Evolutionary conservation across 2,888 invertebrate genomes (phyloP), one percentile per base, ranked within the genome.

Genomic region (Enoplolaimus lenunculus): DNA sequence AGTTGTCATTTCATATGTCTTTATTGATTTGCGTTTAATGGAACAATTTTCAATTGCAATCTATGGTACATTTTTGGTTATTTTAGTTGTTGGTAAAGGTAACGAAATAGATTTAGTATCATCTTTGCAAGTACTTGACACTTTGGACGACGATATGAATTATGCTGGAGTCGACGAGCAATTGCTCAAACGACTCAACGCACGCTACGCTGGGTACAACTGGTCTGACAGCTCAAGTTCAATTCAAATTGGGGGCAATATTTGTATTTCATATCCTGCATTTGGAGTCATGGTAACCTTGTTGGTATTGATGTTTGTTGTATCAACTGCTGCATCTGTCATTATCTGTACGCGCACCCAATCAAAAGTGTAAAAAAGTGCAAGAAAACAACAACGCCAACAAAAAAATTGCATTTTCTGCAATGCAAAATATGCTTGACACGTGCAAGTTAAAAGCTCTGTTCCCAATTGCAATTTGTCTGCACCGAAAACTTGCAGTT

Each of bases 121-220:
- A 2, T 70, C 69, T 3, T 67, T 74, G 45, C 72, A 73, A 70
- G 72, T 74, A 68, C 68, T 74, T 64, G 74, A 74, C 70, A 73
- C 71, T 21, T 68, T 74, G 60, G 73, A 70, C 31, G 70, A 70
- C 35, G 70, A 70, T 21, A 13, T 34, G 3, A 31, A 34, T 21
- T 31, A 16, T 3, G 33, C 33, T 2, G 67, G 67, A 2, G 33
- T 34, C n/a, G n/a, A 21, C 34, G 33, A 21, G n/a, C 33, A 66
- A 31, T 34, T 66, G 29, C 67, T 66, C 7, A 2, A 34, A 29
- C 31, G 67, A 31, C 67, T 66, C 67, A 66, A 66, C n/a, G 26
- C n/a, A n/a, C 45, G 45, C 21, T 45, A 45, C 45, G 21, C 45
- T 21, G 7, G 7, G 45, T 45, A 45, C 45, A 45, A 45, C 45